Percentiles rank a stretch among this genome's conserved stretches.
These are phyloP conservation scores for Pseudolaguvia tuberculata DNA, from an alignment of 2,113 vertebrate genomes.

Conservation along the genomic window DNA sequence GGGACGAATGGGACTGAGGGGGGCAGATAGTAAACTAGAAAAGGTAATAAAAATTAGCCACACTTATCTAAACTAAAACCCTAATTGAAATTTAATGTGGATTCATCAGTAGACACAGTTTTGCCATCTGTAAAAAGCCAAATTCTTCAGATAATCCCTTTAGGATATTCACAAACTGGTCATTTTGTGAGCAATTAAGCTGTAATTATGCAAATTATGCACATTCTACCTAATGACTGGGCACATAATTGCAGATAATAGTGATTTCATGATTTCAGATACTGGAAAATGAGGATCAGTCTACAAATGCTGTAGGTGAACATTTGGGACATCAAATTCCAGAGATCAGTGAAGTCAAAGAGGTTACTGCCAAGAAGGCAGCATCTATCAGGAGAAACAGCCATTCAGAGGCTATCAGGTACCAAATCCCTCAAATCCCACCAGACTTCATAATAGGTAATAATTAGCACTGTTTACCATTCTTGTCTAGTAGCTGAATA, in stretches of 20 bases:
- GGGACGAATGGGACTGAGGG: constrained; percentile 55
- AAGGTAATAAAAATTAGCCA: constrained; percentile 57
- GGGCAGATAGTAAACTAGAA: constrained; percentile 61
- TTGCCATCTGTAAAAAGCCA: constrained; percentile 10
- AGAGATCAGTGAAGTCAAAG: constrained; percentile 52
- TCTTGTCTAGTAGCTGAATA: neutral
- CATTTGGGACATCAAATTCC: constrained; percentile 1
- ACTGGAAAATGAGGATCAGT: constrained; percentile 66
- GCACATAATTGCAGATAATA: constrained; percentile 6
- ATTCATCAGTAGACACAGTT: constrained; percentile 2
- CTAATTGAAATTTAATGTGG: constrained; percentile 22
- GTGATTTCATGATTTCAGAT: constrained; percentile 54
- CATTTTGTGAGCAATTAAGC: constrained; percentile 12
- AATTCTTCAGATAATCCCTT: constrained; percentile 16
- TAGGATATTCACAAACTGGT: constrained; percentile 2
- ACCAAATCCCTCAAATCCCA: constrained; percentile 15
- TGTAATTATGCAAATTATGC: constrained; percentile 19
- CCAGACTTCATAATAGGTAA: constrained; percentile 6
- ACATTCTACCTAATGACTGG: constrained; percentile 9
- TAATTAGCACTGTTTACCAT: neutral
- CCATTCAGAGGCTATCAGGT: constrained; percentile 59
- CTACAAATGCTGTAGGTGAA: constrained; percentile 53
- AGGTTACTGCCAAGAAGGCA: constrained; percentile 45
- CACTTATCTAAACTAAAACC: neutral
- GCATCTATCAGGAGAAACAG: constrained; percentile 56